Conservation (phyloP, 2,888 invertebrate genomes). For the Sipha maydis region DNA sequence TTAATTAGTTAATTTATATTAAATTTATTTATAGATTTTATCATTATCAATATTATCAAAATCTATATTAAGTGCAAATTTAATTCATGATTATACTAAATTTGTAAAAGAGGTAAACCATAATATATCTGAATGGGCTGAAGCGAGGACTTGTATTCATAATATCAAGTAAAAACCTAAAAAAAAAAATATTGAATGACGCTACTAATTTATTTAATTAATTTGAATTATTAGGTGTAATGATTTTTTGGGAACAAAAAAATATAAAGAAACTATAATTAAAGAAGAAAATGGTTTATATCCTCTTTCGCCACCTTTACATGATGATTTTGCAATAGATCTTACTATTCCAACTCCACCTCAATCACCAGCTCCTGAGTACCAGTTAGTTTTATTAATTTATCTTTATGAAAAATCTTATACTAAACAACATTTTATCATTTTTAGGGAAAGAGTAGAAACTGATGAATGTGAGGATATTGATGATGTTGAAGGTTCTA, state of each 20-base stretch:
- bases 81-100: conserved; percentile 53
- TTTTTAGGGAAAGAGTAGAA: conserved; percentile 49
- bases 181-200: background rate
- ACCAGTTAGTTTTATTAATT: conserved; percentile 38
- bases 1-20: conserved; percentile 5
- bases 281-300: conserved; percentile 28
- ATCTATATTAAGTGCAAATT: conserved; percentile 45
- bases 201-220: background rate
- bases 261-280: conserved; percentile 29
- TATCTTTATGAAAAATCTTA: background rate
- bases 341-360: conserved; percentile 47
- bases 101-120: conserved; percentile 55
- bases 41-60: conserved; percentile 30
- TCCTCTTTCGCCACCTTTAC: conserved; percentile 3
- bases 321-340: conserved; percentile 36
- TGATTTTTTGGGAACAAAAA: conserved; percentile 14
- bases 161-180: conserved; percentile 45
- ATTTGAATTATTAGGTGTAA: conserved; percentile 17
- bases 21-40: conserved; percentile 37
- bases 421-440: background rate
- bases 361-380: conserved; percentile 58
- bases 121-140: conserved; percentile 54
- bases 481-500: conserved; percentile 31
- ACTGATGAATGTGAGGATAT: conserved; percentile 35
- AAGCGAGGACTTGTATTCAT: conserved; percentile 51